These are phyloP conservation scores for Arrhamphus sclerolepis DNA, from an alignment of 2,797 vertebrate species.

Conservation along the genomic window DNA sequence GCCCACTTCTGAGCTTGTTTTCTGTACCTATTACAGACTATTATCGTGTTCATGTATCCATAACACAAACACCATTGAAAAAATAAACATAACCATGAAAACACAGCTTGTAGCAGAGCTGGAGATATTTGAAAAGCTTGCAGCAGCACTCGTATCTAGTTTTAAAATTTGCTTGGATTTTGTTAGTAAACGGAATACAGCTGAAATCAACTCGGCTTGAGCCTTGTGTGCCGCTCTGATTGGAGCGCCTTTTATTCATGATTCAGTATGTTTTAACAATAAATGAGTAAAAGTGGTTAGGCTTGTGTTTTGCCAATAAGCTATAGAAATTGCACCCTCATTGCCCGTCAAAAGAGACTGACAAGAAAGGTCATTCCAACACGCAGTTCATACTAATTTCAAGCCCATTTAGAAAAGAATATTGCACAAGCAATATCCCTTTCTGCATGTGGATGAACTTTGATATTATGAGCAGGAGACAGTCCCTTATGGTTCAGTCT, in stretches of 20 bases:
- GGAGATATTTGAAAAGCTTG: too few relatives aligned
- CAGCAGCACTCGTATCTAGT: too few relatives aligned
- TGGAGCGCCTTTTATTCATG: background rate
- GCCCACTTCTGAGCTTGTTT: too few relatives aligned
- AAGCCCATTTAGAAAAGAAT: background rate
- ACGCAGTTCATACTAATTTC: slow-evolving; percentile 2
- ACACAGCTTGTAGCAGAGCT: too few relatives aligned
- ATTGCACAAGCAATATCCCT: background rate
- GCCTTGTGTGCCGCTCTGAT: too few relatives aligned
- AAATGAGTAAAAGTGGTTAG: background rate
- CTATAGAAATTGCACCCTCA: slow-evolving; percentile 2
- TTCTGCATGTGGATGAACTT: background rate
- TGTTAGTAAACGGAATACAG: too few relatives aligned
- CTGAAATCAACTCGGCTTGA: too few relatives aligned
- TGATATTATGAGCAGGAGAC: background rate
- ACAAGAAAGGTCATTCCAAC: slow-evolving; percentile 8
- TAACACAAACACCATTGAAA: too few relatives aligned
- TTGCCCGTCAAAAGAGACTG: slow-evolving; percentile 6
- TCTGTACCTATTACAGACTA: too few relatives aligned
- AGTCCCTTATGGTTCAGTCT: slow-evolving; percentile 1
- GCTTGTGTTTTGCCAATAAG: background rate
- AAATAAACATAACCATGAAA: too few relatives aligned
- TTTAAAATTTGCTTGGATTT: too few relatives aligned
- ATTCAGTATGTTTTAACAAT: slow-evolving; percentile 6
- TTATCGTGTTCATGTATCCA: too few relatives aligned